Conservation (phyloP, 2,113 vertebrate genomes). For the Cinclus mexicanus region DNA sequence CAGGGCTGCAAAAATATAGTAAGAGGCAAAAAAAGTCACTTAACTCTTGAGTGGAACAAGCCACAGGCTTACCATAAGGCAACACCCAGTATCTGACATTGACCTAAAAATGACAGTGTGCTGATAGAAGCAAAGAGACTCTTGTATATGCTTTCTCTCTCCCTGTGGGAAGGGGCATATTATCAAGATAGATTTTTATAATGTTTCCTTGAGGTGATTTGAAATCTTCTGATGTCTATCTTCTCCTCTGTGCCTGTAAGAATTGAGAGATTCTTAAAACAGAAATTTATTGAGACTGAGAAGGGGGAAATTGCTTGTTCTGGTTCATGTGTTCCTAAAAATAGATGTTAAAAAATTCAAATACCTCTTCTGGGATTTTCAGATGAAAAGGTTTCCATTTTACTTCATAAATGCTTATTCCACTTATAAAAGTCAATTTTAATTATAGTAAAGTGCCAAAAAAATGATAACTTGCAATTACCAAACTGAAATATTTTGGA, state of each 20-base stretch:
- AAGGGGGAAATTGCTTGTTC: neutral
- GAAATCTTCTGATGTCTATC: neutral
- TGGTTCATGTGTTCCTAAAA: neutral
- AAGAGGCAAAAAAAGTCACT: neutral
- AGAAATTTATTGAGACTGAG: neutral
- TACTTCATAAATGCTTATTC: neutral
- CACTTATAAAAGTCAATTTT: slow-evolving; percentile 2
- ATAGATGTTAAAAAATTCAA: neutral
- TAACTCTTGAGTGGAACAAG: neutral
- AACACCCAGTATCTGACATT: neutral
- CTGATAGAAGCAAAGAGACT: neutral
- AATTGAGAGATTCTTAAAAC: neutral
- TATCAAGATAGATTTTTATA: neutral
- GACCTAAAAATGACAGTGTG: neutral
- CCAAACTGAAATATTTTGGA: slow-evolving; percentile 27
- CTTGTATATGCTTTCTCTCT: neutral
- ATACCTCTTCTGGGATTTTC: neutral
- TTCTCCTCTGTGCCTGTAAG: neutral
- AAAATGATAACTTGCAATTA: slow-evolving; percentile 2
- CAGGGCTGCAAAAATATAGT: neutral
- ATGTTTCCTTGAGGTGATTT: neutral
- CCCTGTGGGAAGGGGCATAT: neutral
- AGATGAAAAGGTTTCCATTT: neutral
- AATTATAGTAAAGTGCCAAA: neutral
- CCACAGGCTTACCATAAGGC: neutral